A percentile compares a stretch with the other conserved stretches of the same genome.
Evolutionary conservation across 64 coral and sea anemone species (phyloP).

Genomic region (Pachyseris speciosa): DNA sequence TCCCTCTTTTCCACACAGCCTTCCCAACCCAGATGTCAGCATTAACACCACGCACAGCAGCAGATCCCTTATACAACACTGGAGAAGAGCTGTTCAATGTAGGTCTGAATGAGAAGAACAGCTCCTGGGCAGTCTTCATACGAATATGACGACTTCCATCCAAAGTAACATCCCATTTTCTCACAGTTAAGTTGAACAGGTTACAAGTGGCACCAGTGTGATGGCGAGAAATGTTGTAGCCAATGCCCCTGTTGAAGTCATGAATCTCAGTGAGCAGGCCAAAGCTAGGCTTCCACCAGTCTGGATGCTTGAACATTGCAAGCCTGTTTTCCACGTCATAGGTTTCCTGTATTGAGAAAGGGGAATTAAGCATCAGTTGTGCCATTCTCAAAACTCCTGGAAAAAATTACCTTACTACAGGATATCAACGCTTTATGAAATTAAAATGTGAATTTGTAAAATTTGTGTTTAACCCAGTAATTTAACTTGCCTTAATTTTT

Average conservation of each 20-base stretch:
- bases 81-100: slow-evolving; percentile 25
- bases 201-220: neutral
- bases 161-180: neutral
- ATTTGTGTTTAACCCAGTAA: no score
- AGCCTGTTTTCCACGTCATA: slow-evolving; percentile 79
- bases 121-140: slow-evolving; percentile 71
- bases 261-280: neutral
- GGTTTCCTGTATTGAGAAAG: slow-evolving; percentile 62
- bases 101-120: slow-evolving; percentile 7
- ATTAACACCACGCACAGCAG: slow-evolving; percentile 74
- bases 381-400: neutral
- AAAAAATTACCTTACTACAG: no score
- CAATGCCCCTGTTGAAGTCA: slow-evolving; percentile 81
- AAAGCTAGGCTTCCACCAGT: neutral
- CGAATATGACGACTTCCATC: slow-evolving; percentile 64
- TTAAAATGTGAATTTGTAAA: neutral
- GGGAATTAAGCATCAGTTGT: no score
- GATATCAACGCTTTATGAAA: no score
- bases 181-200: neutral
- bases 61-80: slow-evolving; percentile 62
- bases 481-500: no score
- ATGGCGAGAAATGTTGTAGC: slow-evolving; percentile 23
- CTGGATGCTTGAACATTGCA: neutral
- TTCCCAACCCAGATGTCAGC: slow-evolving; percentile 82
- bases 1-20: neutral